phyloP scores from a whole-genome alignment of 2,888 invertebrate species.

The Coelinius sp. region DNA sequence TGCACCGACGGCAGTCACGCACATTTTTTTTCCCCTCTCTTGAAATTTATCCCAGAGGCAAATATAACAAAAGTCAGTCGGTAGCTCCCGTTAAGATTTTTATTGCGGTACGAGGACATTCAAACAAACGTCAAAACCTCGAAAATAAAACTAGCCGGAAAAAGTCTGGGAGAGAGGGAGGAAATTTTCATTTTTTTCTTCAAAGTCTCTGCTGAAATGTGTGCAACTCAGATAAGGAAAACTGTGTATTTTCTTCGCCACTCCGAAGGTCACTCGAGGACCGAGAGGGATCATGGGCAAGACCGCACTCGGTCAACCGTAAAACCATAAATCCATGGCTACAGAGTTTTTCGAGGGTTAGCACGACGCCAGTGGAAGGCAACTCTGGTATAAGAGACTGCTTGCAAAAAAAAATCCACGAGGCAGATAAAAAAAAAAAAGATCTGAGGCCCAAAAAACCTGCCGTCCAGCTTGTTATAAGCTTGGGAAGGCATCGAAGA shows the following conservation, averaged over 20 bases:
- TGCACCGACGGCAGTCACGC: slow-evolving; percentile 13
- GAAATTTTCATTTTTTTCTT: background rate
- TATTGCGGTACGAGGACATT: slow-evolving; percentile 13
- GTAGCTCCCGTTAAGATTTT: slow-evolving; percentile 17
- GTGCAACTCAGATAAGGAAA: background rate
- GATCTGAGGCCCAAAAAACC: slow-evolving; percentile 42
- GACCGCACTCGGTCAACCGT: slow-evolving; percentile 69
- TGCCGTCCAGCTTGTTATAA: slow-evolving; percentile 64
- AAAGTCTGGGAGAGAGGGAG: background rate
- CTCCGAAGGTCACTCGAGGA: slow-evolving; percentile 58
- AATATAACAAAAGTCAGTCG: too few relatives aligned
- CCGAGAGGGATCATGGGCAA: slow-evolving; percentile 52
- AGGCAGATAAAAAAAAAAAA: slow-evolving; percentile 54
- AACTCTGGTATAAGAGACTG: slow-evolving; percentile 30
- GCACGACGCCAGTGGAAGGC: slow-evolving; percentile 34
- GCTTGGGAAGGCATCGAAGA: slow-evolving; percentile 37
- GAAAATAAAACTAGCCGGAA: background rate
- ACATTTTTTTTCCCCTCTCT: background rate
- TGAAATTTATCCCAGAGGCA: background rate
- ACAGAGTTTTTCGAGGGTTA: slow-evolving; percentile 60
- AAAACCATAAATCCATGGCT: slow-evolving; percentile 65
- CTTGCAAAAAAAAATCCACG: slow-evolving; percentile 30
- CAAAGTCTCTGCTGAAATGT: background rate
- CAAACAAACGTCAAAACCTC: background rate
- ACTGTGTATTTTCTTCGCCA: slow-evolving; percentile 27